Conservation (phyloP, 53 echinoderm and acorn worm species). For the Hippasteria phrygiana region DNA sequence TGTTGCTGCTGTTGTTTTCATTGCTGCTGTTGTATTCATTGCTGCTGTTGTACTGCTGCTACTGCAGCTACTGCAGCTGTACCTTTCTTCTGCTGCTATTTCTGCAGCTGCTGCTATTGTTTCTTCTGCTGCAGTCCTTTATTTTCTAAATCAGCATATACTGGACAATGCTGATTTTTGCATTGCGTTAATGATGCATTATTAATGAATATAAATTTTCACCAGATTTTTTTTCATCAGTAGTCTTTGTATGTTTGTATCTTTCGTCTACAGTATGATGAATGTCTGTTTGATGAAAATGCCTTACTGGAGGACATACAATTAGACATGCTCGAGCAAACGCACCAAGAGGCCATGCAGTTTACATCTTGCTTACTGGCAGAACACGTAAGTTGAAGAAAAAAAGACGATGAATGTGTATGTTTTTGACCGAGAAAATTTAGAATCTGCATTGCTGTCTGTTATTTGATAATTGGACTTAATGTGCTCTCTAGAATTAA, state of each 20-base stretch:
- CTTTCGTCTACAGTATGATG: constrained; percentile 82
- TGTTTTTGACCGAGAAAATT: no score
- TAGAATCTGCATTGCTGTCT: no score
- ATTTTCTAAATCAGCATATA: no score
- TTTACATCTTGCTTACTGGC: constrained; percentile 92
- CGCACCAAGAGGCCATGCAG: constrained; percentile 99
- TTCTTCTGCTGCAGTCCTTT: no score
- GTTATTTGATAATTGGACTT: no score
- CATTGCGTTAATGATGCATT: no score
- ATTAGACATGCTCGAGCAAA: constrained; percentile 96
- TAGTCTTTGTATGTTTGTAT: constrained; percentile 9
- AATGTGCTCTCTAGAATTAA: no score
- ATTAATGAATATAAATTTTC: no score
- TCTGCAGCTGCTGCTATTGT: neutral
- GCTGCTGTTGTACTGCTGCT: no score
- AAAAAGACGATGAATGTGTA: neutral
- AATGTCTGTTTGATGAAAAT: constrained; percentile 91
- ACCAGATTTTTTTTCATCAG: neutral
- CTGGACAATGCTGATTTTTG: no score
- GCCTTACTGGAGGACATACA: constrained; percentile 93
- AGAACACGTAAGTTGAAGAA: constrained; percentile 69
- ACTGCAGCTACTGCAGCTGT: no score
- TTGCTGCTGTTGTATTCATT: neutral
- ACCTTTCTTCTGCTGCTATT: neutral
- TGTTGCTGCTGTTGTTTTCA: neutral